Conservation (phyloP, 2,888 invertebrate species). For the Leptodirus hochenwartii region DNA sequence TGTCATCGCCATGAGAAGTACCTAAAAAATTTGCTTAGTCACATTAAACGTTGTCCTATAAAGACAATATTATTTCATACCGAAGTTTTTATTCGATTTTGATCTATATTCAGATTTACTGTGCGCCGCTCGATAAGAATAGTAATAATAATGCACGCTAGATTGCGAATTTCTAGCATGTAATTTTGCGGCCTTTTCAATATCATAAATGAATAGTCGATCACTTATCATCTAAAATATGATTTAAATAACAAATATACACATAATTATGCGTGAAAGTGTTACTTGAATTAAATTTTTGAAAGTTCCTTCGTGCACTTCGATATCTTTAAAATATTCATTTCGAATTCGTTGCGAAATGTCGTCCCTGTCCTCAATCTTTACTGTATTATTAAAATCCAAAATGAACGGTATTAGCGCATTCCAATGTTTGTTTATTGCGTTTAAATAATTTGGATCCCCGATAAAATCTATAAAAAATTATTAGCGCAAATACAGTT, state of each 20-base stretch:
- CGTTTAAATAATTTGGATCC: conserved; percentile 16
- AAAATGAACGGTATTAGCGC: conserved; percentile 23
- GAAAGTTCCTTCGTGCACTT: conserved; percentile 18
- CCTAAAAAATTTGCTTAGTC: conserved; percentile 33
- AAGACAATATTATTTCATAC: conserved; percentile 21
- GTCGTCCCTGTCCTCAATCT: conserved; percentile 13
- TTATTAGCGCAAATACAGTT: conserved; percentile 2
- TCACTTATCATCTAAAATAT: conserved; percentile 39
- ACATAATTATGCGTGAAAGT: conserved; percentile 3
- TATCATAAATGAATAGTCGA: conserved; percentile 39
- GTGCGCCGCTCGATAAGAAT: conserved; percentile 35
- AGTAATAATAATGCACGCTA: conserved; percentile 47
- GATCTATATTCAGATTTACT: conserved; percentile 39
- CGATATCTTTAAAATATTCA: conserved; percentile 20
- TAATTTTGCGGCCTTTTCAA: conserved; percentile 38
- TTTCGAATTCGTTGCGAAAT: conserved; percentile 20
- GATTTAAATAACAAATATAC: conserved; percentile 3
- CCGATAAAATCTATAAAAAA: conserved; percentile 20
- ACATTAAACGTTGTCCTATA: conserved; percentile 8
- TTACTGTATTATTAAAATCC: conserved; percentile 24
- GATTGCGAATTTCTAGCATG: conserved; percentile 36
- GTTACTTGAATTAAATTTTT: conserved; percentile 17
- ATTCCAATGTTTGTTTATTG: conserved; percentile 22
- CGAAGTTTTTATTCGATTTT: conserved; percentile 33
- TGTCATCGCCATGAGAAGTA: conserved; percentile 45